A percentile compares a stretch with the other conserved stretches of the same genome.
Evolutionary conservation across 2,888 invertebrate genomes (phyloP).

Genomic region (Metalampra italica): DNA sequence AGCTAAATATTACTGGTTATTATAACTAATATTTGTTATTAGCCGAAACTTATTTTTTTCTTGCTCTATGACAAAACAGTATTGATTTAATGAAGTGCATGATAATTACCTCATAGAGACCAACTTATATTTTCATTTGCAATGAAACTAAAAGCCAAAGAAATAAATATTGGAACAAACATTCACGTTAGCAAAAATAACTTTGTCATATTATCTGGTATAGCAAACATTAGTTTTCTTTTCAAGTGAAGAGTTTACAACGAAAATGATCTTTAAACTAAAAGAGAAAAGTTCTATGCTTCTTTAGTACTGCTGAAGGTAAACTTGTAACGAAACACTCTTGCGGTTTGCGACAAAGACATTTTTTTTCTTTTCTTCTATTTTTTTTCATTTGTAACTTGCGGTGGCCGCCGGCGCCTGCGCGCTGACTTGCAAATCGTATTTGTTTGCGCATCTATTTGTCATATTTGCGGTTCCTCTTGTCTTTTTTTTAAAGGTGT

Average conservation of each 20-base stretch:
- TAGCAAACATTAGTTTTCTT: neutral
- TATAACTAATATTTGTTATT: conserved; percentile 44
- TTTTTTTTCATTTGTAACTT: conserved; percentile 6
- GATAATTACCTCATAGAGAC: conserved; percentile 16
- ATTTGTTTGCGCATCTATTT: conserved; percentile 46
- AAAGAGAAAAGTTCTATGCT: neutral
- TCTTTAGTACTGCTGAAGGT: conserved; percentile 2
- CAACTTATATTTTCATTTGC: neutral
- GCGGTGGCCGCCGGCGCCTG: conserved; percentile 30
- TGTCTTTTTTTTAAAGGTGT: conserved; percentile 25
- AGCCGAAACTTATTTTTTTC: conserved; percentile 34
- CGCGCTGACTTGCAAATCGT: conserved; percentile 51
- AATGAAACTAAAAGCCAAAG: neutral
- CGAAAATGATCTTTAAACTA: too few relatives aligned
- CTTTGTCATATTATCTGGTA: conserved; percentile 4
- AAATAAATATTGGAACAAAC: neutral
- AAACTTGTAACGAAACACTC: conserved; percentile 19
- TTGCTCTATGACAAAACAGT: conserved; percentile 44
- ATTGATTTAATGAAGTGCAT: conserved; percentile 43
- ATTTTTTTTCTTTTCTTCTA: conserved; percentile 26
- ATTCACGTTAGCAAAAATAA: neutral
- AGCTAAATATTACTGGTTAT: conserved; percentile 33
- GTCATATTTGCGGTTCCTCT: conserved; percentile 51
- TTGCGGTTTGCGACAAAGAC: conserved; percentile 59
- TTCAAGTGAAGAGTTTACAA: too few relatives aligned